Evolutionary conservation across 1,140 invertebrate species (phyloP).

Genomic region (Diorhabda sublineata): DNA sequence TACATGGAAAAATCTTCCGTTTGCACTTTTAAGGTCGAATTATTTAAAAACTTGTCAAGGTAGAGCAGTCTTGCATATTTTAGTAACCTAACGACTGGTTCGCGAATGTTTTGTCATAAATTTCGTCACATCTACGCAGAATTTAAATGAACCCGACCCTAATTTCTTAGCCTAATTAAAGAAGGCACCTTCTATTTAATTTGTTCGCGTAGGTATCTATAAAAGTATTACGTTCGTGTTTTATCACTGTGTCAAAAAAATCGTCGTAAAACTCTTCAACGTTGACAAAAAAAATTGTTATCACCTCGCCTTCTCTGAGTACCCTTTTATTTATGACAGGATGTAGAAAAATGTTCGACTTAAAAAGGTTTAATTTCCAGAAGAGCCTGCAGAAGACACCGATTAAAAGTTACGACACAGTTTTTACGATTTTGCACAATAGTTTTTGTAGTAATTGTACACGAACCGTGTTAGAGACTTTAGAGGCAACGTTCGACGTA

Average conservation of each 20-base stretch:
- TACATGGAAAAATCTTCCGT: no score
- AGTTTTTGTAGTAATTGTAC: no score
- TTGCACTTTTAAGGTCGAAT: no score
- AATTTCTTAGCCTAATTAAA: background rate
- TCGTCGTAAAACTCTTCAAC: background rate
- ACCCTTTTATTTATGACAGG: slow-evolving; percentile 26
- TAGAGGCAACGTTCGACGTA: no score
- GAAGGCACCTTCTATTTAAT: background rate
- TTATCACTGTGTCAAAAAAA: background rate
- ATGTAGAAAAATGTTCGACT: slow-evolving; percentile 25
- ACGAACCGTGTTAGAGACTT: no score
- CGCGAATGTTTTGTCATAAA: no score
- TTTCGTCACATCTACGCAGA: no score
- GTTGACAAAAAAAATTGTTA: slow-evolving; percentile 2
- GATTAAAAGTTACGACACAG: slow-evolving; percentile 29
- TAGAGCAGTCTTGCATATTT: no score
- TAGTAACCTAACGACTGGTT: no score
- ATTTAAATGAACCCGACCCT: background rate
- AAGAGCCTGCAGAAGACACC: slow-evolving; percentile 22
- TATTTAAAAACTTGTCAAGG: no score
- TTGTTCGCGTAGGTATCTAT: background rate
- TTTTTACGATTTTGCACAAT: no score
- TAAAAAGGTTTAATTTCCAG: slow-evolving; percentile 29
- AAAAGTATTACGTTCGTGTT: background rate
- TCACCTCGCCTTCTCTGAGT: slow-evolving; percentile 16